Conservation (phyloP, 2,888 invertebrate species). For the Arrhopalites spinosus region DNA sequence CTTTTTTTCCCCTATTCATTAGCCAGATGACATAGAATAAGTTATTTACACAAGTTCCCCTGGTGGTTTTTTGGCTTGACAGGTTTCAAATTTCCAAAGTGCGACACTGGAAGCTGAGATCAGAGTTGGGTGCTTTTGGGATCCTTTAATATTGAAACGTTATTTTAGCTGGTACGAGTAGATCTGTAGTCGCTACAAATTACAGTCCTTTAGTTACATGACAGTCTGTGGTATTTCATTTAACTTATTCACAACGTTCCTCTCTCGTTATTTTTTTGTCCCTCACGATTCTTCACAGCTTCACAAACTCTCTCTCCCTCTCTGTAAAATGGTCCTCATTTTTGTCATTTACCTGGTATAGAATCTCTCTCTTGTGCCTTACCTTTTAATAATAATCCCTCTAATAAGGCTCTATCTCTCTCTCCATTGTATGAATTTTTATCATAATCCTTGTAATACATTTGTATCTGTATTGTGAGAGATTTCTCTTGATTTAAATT, state of each 20-base stretch:
- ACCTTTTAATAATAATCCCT: too few species aligned
- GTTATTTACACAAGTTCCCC: background rate
- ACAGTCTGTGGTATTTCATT: conserved; percentile 17
- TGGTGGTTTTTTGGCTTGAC: background rate
- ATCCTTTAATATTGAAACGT: too few species aligned
- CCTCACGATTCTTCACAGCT: background rate
- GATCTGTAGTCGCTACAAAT: conserved; percentile 8
- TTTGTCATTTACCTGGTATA: too few species aligned
- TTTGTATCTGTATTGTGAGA: too few species aligned
- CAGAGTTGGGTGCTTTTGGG: too few species aligned
- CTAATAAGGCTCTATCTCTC: too few species aligned
- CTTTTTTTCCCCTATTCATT: conserved; percentile 9
- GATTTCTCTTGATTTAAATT: too few species aligned
- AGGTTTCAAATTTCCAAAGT: conserved; percentile 9
- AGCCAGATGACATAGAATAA: conserved; percentile 6
- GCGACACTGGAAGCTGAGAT: background rate
- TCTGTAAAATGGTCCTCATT: too few species aligned
- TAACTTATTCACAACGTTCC: conserved; percentile 7
- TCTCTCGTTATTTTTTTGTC: background rate
- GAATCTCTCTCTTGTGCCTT: too few species aligned
- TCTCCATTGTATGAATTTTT: too few species aligned
- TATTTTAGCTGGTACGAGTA: background rate
- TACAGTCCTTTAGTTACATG: conserved; percentile 9
- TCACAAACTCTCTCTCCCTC: background rate
- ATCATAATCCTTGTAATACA: too few species aligned